Conservation (phyloP, 2,888 invertebrate genomes). For the Platycnemis pennipes region DNA sequence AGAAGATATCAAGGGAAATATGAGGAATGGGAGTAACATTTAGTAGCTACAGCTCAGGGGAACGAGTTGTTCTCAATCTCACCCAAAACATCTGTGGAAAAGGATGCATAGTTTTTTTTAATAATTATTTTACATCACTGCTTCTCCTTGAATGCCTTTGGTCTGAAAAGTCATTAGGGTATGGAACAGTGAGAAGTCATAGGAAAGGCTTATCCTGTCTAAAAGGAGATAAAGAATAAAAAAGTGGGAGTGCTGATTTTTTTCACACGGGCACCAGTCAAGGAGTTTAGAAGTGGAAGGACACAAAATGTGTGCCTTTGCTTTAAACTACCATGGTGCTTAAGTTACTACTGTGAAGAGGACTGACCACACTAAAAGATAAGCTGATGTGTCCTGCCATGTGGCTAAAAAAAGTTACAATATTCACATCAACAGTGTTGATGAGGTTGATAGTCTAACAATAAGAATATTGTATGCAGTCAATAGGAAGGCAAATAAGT, state of each 20-base stretch:
- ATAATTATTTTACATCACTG: conserved; percentile 75
- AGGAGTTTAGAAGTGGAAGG: conserved; percentile 74
- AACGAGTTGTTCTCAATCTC: background rate
- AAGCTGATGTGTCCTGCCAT: too few species aligned
- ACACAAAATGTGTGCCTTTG: conserved; percentile 74
- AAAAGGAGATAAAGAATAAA: conserved; percentile 71
- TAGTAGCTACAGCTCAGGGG: background rate
- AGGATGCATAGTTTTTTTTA: conserved; percentile 74
- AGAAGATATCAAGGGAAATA: background rate
- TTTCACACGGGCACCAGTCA: conserved; percentile 72
- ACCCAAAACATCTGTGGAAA: conserved; percentile 68
- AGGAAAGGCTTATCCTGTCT: conserved; percentile 72
- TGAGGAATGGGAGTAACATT: background rate
- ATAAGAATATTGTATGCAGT: too few species aligned
- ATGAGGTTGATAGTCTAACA: too few species aligned
- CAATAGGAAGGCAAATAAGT: too few species aligned
- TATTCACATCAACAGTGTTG: too few species aligned
- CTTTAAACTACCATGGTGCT: conserved; percentile 75
- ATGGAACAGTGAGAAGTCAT: conserved; percentile 73
- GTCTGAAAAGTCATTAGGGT: conserved; percentile 71
- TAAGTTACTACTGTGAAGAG: too few species aligned
- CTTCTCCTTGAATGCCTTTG: conserved; percentile 71
- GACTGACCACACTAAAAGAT: too few species aligned
- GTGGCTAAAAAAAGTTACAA: too few species aligned
- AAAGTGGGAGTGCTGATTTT: conserved; percentile 74